Base-by-base conservation (phyloP, 2,113 vertebrate genomes). In the Aphyosemion australe region DNA sequence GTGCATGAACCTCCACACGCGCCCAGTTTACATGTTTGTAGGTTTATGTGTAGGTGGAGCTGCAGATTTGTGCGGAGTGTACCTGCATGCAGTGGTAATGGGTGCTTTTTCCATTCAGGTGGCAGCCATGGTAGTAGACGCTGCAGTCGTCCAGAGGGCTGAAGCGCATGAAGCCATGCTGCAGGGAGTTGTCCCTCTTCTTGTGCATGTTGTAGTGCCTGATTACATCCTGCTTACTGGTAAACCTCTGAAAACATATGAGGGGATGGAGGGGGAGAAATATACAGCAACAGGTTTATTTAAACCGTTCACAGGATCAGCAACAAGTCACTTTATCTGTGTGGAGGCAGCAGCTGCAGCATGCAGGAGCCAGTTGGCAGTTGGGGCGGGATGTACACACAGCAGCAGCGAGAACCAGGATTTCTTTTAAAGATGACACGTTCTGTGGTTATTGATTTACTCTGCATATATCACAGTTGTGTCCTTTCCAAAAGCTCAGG, bases 71-170 rank as follows among this genome's bases (percentile, higher is more conserved):
- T 34, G 50, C 26, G 58, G 57, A 53, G 47, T 86, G 90, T 92
- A 97, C 96, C 97, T 99, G 97, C 97, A 99, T 99, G 94, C 97
- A 99, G 91, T 99, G 97, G 93, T 99, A 99, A 92, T 99, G 97
- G 63, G 97, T 99, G 93, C 97, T 99, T 91, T 99, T 99, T 80
- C 97, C 97, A 6, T 99, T 99, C 67, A 99, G 95, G 92, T 99
- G 97, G 85, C 97, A 99, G 92, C 97, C 96, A 0, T 99, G 97
- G 83, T 99, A 99, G 91, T 99, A 98, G 51, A 98, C 95, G 1
- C 97, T 98, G 90, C 97, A 99, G 93, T 99, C 97, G 12, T 99
- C 97, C 92, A 99, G 91, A 1, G 97, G 97, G 93, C 97, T 99
- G 91, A 99, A 99, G 84, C 97, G 96, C 97, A 99, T 99, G 93